Base-by-base conservation (phyloP, 2,888 invertebrate species). In the Torymus texanus region DNA sequence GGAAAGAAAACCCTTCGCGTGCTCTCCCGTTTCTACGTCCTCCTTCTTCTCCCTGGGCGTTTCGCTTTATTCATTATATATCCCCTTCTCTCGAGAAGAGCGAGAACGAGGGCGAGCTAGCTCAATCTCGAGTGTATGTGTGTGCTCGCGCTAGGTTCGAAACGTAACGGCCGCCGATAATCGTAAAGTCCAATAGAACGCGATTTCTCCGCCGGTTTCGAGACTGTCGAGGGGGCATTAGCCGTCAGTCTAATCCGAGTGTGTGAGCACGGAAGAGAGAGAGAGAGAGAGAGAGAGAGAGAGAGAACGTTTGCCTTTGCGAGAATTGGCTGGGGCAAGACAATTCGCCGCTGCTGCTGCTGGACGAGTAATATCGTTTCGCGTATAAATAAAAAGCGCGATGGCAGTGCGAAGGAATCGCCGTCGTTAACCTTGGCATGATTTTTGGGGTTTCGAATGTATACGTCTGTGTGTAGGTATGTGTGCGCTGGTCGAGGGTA, bases 151-250 rank as follows among this genome's bases (percentile, higher is more conserved):
- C 41, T 41, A 41, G 56, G 24, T 74, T 53, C 78, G 72, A 70
- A 74, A 71, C 79, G 79, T 71, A 81, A 79, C 77, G 79, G 79
- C 18, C 71, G 62, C 63, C 81, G 81, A 81, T 81, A 81, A 81
- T 81, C 79, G 81, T 81, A 81, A 81, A 81, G 71, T 77, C 75
- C 79, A 75, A 80, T 78, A 80, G 80, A 75, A 75, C 75, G 77
- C 78, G 74, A 68, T 78, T 78, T 78, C 78, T 78, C 62, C 78
- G 29, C 68, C 14, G 61, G 75, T 61, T 21, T 53, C 68, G 62
- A 62, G 75, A 53, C 59, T 18, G 76, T 24, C 55, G 70, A n/a
- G 58, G 62, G 79, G 62, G 79, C 66, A 75, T 75, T 75, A 70
- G 71, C 75, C 75, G 71, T 79, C 71, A 71, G 71, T 79, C 74